phyloP scores from a whole-genome alignment of 2,797 vertebrate species.

The Pseudomugil tenellus region DNA sequence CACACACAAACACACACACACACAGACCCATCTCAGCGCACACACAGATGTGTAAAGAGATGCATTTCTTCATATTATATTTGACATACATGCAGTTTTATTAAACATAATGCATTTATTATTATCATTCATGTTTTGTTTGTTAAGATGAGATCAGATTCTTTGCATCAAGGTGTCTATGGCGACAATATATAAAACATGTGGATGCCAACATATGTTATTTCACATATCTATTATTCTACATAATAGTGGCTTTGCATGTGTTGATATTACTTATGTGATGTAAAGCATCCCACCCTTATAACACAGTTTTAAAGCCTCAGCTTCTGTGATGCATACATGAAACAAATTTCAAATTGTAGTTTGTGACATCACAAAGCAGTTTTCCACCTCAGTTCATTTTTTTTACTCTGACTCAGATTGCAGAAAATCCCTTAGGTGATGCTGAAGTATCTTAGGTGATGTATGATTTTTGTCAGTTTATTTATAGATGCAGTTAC shows the following conservation, averaged over 20 bases:
- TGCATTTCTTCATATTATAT: background rate
- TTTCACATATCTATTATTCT: background rate
- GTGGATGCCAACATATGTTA: background rate
- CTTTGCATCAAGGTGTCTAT: no score
- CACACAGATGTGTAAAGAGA: slow-evolving; percentile 19
- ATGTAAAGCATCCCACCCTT: no score
- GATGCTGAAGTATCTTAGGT: no score
- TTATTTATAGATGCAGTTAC: background rate
- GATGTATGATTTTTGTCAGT: background rate
- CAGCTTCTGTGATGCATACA: background rate
- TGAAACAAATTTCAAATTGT: background rate
- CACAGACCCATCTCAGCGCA: slow-evolving; percentile 4
- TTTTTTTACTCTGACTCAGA: no score
- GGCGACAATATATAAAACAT: background rate
- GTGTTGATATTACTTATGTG: no score
- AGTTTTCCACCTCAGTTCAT: background rate
- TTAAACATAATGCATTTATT: background rate
- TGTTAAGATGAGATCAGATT: no score
- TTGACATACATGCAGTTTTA: background rate
- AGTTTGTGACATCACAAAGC: background rate
- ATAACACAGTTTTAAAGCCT: no score
- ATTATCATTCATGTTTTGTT: background rate
- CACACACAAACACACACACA: slow-evolving; percentile 14
- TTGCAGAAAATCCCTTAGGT: no score
- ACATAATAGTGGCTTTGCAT: background rate